These are phyloP conservation scores for Paedocypris micromegethes DNA, from an alignment of 2,797 vertebrate species.

Conservation along the genomic window DNA sequence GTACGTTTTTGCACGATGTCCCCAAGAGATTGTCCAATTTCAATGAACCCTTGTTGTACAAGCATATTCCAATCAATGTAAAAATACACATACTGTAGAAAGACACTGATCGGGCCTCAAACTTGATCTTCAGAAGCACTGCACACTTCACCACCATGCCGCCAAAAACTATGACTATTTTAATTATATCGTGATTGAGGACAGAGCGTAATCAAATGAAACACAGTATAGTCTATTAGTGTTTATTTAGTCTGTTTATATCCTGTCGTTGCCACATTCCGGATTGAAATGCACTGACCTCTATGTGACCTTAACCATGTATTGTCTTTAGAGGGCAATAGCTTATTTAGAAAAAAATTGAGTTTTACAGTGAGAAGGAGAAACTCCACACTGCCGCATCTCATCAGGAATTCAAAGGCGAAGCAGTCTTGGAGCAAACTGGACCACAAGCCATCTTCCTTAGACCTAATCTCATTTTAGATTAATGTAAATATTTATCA, in stretches of 20 bases:
- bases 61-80: too few species aligned
- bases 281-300: slow-evolving; percentile 10
- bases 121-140: too few species aligned
- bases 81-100: too few species aligned
- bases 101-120: too few species aligned
- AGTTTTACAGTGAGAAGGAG: slow-evolving; percentile 38
- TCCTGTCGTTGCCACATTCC: slow-evolving; percentile 1
- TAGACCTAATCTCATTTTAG: slow-evolving; percentile 46
- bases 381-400: slow-evolving; percentile 31
- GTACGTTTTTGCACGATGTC: too few species aligned
- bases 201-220: too few species aligned
- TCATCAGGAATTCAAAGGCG: slow-evolving; percentile 49
- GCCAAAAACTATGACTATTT: too few species aligned
- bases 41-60: too few species aligned
- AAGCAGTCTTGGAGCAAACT: slow-evolving; percentile 26
- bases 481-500: slow-evolving; percentile 52
- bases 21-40: too few species aligned
- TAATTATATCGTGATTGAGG: too few species aligned
- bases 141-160: too few species aligned
- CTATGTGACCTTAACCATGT: slow-evolving; percentile 42
- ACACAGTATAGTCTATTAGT: too few species aligned
- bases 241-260: slow-evolving; percentile 13
- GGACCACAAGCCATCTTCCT: slow-evolving; percentile 31
- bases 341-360: slow-evolving; percentile 37
- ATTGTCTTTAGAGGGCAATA: slow-evolving; percentile 34